Evolutionary conservation across 2,888 invertebrate genomes (phyloP).

Genomic region (Pristionchus mayeri): DNA sequence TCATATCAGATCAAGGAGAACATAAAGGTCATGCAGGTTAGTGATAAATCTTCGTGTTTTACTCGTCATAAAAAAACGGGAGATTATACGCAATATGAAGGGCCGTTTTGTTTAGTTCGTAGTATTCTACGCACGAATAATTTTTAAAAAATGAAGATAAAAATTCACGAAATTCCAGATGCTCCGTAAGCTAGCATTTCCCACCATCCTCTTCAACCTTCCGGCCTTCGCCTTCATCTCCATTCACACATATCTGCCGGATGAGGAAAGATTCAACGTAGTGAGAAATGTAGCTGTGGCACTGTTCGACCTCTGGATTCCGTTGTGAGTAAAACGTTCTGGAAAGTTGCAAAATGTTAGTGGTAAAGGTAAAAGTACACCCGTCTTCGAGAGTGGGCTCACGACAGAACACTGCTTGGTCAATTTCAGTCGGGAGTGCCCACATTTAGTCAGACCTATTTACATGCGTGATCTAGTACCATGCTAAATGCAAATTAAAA

Average conservation of each 20-base stretch:
- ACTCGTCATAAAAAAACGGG: not conserved
- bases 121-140: no score
- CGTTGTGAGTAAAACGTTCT: not conserved
- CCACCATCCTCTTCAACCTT: not conserved
- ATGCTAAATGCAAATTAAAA: no score
- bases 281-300: slow-evolving; percentile 1
- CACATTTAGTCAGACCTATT: no score
- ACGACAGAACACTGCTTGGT: no score
- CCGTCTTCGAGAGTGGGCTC: no score
- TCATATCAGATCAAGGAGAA: slow-evolving; percentile 7
- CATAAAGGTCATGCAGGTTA: slow-evolving; percentile 31
- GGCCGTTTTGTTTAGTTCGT: no score
- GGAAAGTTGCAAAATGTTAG: no score
- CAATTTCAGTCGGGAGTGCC: no score
- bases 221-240: slow-evolving; percentile 1
- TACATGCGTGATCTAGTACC: no score
- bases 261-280: not conserved
- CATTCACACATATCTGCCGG: not conserved
- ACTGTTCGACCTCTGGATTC: not conserved
- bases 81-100: no score
- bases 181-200: not conserved
- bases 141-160: no score
- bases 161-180: not conserved
- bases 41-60: not conserved
- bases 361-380: no score